These are phyloP conservation scores for Cheilosia vulpina DNA, from an alignment of 2,888 invertebrate species.

Conservation along the genomic window DNA sequence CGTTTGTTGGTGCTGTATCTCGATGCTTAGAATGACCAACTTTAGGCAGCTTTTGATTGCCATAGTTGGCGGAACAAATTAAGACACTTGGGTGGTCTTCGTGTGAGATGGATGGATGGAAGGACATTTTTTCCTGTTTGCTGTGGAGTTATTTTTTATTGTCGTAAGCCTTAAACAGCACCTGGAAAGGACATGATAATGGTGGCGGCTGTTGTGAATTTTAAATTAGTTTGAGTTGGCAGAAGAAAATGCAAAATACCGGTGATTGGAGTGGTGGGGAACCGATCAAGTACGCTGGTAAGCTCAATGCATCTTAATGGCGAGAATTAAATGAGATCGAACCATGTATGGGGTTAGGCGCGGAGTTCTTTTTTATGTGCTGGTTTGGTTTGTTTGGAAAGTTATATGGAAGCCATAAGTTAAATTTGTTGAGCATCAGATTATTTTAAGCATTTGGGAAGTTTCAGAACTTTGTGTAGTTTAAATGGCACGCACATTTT, in stretches of 20 bases:
- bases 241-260: slow-evolving; percentile 58
- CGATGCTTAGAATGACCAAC: slow-evolving; percentile 56
- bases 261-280: slow-evolving; percentile 19
- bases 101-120: slow-evolving; percentile 57
- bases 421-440: slow-evolving; percentile 6
- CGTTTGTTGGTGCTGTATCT: slow-evolving; percentile 41
- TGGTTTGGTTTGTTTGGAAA: background rate
- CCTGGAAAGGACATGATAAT: slow-evolving; percentile 59
- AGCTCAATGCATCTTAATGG: slow-evolving; percentile 38
- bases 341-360: slow-evolving; percentile 48
- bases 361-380: slow-evolving; percentile 8
- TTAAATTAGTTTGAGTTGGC: slow-evolving; percentile 37
- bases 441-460: slow-evolving; percentile 14
- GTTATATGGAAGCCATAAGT: background rate
- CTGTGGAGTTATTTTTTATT: slow-evolving; percentile 57
- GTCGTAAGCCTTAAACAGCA: slow-evolving; percentile 37
- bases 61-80: slow-evolving; percentile 74
- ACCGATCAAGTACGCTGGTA: slow-evolving; percentile 13
- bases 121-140: slow-evolving; percentile 51
- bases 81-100: slow-evolving; percentile 74
- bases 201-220: slow-evolving; percentile 47
- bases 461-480: background rate
- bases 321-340: slow-evolving; percentile 48
- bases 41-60: slow-evolving; percentile 66
- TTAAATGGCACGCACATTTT: background rate